Conservation (phyloP, 2,888 invertebrate genomes). For the Zele albiditarsus region DNA sequence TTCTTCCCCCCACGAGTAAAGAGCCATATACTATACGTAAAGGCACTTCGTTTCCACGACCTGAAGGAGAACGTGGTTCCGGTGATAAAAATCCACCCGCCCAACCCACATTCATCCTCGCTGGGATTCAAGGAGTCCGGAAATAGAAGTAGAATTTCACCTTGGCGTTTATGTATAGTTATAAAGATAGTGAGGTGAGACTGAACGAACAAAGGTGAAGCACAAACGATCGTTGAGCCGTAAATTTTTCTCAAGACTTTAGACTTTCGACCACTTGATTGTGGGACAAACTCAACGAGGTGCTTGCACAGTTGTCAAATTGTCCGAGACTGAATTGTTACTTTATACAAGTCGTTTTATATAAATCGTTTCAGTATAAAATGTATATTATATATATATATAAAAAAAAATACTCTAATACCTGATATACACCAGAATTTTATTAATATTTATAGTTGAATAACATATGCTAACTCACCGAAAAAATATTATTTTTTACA, state of each 20-base stretch:
- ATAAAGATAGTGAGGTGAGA: slow-evolving; percentile 1
- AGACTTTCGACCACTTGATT: slow-evolving; percentile 19
- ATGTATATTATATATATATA: background rate
- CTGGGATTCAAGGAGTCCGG: background rate
- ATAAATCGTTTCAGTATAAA: background rate
- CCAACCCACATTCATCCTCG: background rate
- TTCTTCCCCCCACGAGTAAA: background rate
- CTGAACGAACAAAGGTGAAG: slow-evolving; percentile 7
- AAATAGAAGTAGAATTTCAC: slow-evolving; percentile 11
- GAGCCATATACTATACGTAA: background rate
- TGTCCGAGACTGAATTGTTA: slow-evolving; percentile 11
- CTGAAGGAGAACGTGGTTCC: background rate
- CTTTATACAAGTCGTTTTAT: background rate
- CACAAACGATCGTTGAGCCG: slow-evolving; percentile 13
- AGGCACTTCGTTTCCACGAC: slow-evolving; percentile 3
- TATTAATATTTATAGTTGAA: too few species aligned
- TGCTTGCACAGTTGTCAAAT: slow-evolving; percentile 3
- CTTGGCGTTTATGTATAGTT: slow-evolving; percentile 3
- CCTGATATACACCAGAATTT: too few species aligned
- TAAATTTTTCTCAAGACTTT: slow-evolving; percentile 25
- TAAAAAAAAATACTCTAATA: too few species aligned
- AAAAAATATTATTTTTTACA: too few species aligned
- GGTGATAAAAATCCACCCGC: slow-evolving; percentile 20
- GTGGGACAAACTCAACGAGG: slow-evolving; percentile 13
- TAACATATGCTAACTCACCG: too few species aligned